phyloP scores from a whole-genome alignment of 2,113 vertebrate species.

The Ahaetulla prasina region DNA sequence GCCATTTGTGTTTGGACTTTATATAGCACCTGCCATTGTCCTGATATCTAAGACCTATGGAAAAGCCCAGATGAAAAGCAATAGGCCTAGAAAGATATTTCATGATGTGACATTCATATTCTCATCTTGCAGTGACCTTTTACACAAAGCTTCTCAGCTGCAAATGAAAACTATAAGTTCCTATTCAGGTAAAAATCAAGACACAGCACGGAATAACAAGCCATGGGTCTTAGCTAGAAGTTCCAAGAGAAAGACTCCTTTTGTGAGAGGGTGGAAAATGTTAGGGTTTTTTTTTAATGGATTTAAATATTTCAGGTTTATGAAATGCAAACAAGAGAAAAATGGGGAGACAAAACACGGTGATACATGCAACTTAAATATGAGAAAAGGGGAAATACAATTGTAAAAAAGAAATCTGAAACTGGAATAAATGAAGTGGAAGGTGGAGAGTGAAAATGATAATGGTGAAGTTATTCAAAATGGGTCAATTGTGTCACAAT shows the following conservation, averaged over 20 bases:
- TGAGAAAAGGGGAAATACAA: background rate
- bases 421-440: background rate
- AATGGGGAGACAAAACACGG: background rate
- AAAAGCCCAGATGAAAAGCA: background rate
- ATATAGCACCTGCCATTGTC: slow-evolving; percentile 14
- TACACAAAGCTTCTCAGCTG: slow-evolving; percentile 21
- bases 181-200: background rate
- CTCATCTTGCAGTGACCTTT: slow-evolving; percentile 22
- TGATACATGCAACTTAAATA: background rate
- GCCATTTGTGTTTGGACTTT: slow-evolving; percentile 3
- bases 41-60: background rate
- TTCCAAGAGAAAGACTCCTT: background rate
- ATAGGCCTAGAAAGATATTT: background rate
- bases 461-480: background rate
- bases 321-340: background rate
- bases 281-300: background rate
- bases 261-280: background rate
- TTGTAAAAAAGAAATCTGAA: background rate
- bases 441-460: background rate
- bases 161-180: slow-evolving; percentile 11
- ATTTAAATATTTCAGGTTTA: background rate
- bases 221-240: background rate
- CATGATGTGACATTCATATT: slow-evolving; percentile 7
- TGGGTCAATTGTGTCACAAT: background rate
- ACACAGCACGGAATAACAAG: background rate